Base-by-base conservation (phyloP, 2,797 vertebrate species). In the Corythornis leucogaster region DNA sequence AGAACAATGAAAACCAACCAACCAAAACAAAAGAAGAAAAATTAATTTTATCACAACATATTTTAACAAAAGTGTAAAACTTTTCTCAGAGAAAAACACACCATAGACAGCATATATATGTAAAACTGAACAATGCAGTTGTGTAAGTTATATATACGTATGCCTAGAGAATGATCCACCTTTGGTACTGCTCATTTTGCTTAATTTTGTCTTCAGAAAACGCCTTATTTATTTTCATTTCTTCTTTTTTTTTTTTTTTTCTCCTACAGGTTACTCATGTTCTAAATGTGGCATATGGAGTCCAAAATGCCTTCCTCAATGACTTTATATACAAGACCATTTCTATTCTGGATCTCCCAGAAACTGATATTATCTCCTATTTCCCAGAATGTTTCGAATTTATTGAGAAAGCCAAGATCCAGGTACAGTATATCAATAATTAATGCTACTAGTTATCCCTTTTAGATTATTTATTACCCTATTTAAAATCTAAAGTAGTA, bases 221-320 rank as follows among this genome's bases (percentile, higher is more conserved):
- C 51, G 8, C 17, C 15, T 43, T 43, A 81, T 88, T 31, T 17
- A 31, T 11, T 17, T 7, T 4, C 12, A 11, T 31, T 4, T 6
- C 8, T 4, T 6, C 8, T 38, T 38, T 38, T 7, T 9, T 13
- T 33, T 28, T 28, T 12, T 45, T 62, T 85, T 85, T 85, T 83
- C 53, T 85, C 82, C 53, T 0, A 71, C 82, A 99, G 99, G 98
- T 99, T 93, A 99, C 99, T 77, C 99, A 99, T 54, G 95, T 99
- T 95, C 97, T 99, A 87, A 99, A 99, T 58, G 99, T 99, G 75
- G 99, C 99, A 5, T 99, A 98, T 1, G 99, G 99, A 86, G 98
- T 99, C 81, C 98, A 99, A 95, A 99, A 99, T 85, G 97, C 97
- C 77, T 99, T 99, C 85, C 98, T 98, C 0, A 50, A 98, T 94